phyloP scores from a whole-genome alignment of 64 coral and sea anemone genomes.

The Orbicella faveolata region DNA sequence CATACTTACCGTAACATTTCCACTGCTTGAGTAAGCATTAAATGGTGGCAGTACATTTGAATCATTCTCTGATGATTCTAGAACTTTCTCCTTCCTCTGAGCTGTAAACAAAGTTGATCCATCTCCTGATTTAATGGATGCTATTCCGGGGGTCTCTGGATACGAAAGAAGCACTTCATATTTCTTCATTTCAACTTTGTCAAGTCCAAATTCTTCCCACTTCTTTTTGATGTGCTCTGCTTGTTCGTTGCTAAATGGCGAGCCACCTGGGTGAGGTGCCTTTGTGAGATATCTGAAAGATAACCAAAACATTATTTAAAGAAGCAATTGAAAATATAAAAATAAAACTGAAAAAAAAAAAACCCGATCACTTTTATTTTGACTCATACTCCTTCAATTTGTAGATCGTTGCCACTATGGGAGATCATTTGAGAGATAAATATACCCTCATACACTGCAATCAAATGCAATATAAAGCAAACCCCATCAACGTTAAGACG shows the following conservation, averaged over 20 bases:
- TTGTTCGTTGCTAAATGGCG: conserved; percentile 70
- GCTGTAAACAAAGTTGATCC: conserved; percentile 36
- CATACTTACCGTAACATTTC: conserved; percentile 59
- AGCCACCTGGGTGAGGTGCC: conserved; percentile 63
- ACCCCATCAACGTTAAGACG: too few relatives aligned
- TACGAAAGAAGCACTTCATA: conserved; percentile 75
- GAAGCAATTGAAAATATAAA: neutral
- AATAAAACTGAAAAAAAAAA: neutral
- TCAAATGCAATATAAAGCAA: too few relatives aligned
- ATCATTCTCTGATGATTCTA: conserved; percentile 59
- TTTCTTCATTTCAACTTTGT: conserved; percentile 74
- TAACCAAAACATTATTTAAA: neutral
- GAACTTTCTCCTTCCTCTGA: conserved; percentile 47
- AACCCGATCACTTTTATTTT: too few relatives aligned
- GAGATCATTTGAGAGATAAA: too few relatives aligned
- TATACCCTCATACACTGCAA: too few relatives aligned
- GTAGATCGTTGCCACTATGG: too few relatives aligned
- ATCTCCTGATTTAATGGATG: conserved; percentile 26
- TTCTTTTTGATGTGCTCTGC: conserved; percentile 47
- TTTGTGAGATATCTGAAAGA: conserved; percentile 70
- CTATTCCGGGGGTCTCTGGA: conserved; percentile 70
- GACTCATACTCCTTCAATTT: too few relatives aligned
- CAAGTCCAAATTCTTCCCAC: conserved; percentile 57
- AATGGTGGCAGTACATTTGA: conserved; percentile 61
- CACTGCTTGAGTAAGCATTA: conserved; percentile 78